These are phyloP conservation scores for Papilio glaucus DNA, from an alignment of 1,140 invertebrate species.

Conservation along the genomic window DNA sequence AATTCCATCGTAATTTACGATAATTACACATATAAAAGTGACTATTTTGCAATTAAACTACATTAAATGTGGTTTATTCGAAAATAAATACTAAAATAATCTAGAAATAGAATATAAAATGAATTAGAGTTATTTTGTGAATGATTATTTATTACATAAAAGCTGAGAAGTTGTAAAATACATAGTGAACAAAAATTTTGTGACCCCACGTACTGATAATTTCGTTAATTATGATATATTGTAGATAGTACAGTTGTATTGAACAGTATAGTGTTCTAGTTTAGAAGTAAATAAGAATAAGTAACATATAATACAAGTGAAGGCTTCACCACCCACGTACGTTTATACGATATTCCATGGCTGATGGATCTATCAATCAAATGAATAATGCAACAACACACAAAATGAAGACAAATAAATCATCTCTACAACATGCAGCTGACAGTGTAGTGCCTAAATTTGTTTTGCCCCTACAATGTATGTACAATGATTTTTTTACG, in stretches of 20 bases:
- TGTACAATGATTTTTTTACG: not conserved
- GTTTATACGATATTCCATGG: not conserved
- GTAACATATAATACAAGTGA: constrained; percentile 2
- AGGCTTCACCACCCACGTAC: not conserved
- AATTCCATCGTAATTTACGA: not conserved
- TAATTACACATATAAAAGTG: constrained; percentile 5
- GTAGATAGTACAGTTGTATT: too few relatives aligned
- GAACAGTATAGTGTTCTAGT: not conserved
- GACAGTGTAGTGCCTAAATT: not conserved
- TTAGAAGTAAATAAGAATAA: not conserved
- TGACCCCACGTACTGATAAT: too few relatives aligned
- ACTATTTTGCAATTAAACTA: constrained; percentile 4
- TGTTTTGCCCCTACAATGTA: not conserved
- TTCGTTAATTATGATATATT: too few relatives aligned
- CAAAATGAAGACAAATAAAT: constrained; percentile 3
- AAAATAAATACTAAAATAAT: not conserved
- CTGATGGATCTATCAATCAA: constrained; percentile 7
- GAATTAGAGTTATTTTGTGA: not conserved
- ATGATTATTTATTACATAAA: not conserved
- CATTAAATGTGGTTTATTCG: not conserved
- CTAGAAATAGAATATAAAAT: too few relatives aligned
- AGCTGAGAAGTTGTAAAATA: not conserved
- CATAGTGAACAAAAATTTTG: not conserved
- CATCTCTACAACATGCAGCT: not conserved
- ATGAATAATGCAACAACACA: not conserved